A percentile compares a stretch with the other conserved stretches of the same genome.
Conservation (phyloP, 2,797 vertebrate genomes). For the Sebastes itinus region DNA sequence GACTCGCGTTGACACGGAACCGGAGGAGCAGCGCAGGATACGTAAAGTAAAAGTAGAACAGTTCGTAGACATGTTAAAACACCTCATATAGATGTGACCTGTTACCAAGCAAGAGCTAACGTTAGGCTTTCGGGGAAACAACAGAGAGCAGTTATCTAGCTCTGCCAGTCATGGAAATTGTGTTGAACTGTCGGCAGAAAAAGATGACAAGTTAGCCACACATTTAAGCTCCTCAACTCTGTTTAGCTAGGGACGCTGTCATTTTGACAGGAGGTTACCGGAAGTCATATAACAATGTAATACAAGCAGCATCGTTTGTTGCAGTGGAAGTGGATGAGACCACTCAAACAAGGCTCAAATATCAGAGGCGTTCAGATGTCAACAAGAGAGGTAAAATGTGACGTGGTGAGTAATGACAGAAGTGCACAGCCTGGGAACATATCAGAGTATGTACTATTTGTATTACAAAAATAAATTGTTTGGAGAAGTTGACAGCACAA, state of each 20-base stretch:
- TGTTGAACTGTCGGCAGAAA: not conserved
- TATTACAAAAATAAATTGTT: not conserved
- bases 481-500: not conserved
- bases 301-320: not conserved
- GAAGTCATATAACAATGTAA: accelerated
- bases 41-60: not conserved
- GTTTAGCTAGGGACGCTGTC: not conserved
- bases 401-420: not conserved
- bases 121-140: not conserved
- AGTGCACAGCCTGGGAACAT: not conserved
- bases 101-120: not conserved
- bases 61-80: not conserved
- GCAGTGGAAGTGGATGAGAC: not conserved
- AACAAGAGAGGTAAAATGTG: not conserved
- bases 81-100: not conserved
- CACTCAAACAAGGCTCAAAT: not conserved
- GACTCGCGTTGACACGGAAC: not conserved
- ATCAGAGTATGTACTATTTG: not conserved
- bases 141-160: not conserved
- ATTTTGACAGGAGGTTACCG: not conserved
- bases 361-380: not conserved
- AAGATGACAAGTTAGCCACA: not conserved
- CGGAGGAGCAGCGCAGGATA: not conserved
- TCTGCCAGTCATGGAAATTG: not conserved
- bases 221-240: not conserved